A percentile compares a stretch with the other conserved stretches of the same genome.
Conservation (phyloP, 2,113 vertebrate genomes). For the Spheniscus mendiculus region DNA sequence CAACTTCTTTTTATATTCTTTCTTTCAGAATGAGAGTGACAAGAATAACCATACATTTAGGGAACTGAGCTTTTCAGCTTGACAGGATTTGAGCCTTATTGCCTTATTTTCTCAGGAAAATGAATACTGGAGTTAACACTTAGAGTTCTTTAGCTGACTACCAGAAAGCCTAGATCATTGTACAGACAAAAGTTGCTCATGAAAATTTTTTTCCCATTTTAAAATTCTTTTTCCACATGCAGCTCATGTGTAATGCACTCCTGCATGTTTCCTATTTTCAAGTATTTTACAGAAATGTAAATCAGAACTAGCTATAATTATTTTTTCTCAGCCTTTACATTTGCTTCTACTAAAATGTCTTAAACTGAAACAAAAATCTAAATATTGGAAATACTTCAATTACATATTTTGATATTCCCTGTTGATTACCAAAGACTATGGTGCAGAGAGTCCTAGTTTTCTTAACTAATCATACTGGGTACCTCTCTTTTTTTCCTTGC, state of each 20-base stretch:
- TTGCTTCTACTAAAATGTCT: background rate
- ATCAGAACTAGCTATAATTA: background rate
- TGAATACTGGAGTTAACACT: background rate
- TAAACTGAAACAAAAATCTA: background rate
- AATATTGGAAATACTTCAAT: background rate
- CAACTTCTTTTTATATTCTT: background rate
- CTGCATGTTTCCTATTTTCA: background rate
- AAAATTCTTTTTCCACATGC: background rate
- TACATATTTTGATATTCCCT: background rate
- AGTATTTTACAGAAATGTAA: background rate
- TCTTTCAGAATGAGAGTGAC: background rate
- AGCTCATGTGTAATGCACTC: background rate
- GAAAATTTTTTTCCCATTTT: background rate
- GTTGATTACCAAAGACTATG: background rate
- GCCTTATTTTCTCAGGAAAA: background rate
- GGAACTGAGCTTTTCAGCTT: background rate
- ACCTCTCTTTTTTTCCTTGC: background rate
- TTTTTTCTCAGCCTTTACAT: background rate
- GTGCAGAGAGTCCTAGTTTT: background rate
- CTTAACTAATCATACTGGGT: background rate
- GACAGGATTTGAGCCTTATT: background rate
- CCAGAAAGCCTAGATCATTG: background rate
- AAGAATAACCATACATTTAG: background rate
- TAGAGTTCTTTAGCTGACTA: background rate
- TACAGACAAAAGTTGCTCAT: background rate